These are phyloP conservation scores for Apomyelois bistriatella DNA, from an alignment of 2,888 invertebrate genomes.

Conservation along the genomic window DNA sequence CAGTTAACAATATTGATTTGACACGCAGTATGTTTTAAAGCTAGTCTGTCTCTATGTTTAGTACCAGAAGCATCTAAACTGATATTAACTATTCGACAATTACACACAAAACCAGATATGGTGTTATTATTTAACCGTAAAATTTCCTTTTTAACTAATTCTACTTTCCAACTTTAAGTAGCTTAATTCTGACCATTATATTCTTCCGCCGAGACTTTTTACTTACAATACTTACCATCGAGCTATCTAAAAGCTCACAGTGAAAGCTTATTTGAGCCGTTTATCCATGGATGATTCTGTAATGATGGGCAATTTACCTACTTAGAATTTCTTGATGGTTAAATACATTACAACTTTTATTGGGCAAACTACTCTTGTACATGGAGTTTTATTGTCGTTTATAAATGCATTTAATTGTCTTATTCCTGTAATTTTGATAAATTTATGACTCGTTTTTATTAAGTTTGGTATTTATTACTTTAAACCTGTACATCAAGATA, in stretches of 20 bases:
- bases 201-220: slow-evolving; percentile 41
- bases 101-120: too few relatives aligned
- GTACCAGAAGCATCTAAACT: too few relatives aligned
- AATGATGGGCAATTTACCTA: slow-evolving; percentile 40
- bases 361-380: slow-evolving; percentile 17
- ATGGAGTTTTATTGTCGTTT: slow-evolving; percentile 9
- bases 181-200: slow-evolving; percentile 35
- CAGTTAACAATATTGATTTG: too few relatives aligned
- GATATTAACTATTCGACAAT: too few relatives aligned
- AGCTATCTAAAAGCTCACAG: slow-evolving; percentile 36
- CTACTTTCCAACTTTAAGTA: slow-evolving; percentile 25
- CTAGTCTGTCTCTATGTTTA: too few relatives aligned
- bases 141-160: slow-evolving; percentile 31
- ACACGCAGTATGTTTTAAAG: too few relatives aligned
- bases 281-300: slow-evolving; percentile 36
- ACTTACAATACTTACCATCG: slow-evolving; percentile 32
- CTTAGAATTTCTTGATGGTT: slow-evolving; percentile 37
- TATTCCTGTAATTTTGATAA: background rate
- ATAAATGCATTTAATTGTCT: background rate
- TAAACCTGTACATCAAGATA: too few relatives aligned
- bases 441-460: too few relatives aligned
- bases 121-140: slow-evolving; percentile 8
- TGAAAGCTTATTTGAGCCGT: slow-evolving; percentile 49
- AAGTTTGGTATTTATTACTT: too few relatives aligned
- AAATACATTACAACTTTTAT: slow-evolving; percentile 33